Percentiles rank a stretch among this genome's conserved stretches.
Evolutionary conservation across 2,113 vertebrate species (phyloP).

Genomic region (Riparia riparia): DNA sequence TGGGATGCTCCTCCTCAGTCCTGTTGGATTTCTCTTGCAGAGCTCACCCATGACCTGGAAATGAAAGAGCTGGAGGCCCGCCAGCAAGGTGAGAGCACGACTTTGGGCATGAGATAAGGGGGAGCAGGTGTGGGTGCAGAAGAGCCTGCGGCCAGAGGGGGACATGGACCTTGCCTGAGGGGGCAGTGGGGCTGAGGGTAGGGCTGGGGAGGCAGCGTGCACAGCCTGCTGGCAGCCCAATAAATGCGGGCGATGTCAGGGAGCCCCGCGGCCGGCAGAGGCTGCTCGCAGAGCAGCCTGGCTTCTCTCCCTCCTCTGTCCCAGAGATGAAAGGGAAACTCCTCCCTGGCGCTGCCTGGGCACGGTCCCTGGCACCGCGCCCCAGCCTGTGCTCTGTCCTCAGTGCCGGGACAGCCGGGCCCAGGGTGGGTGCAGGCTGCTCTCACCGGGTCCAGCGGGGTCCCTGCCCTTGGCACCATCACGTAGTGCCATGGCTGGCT

Average conservation of each 20-base stretch:
- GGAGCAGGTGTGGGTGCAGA: accelerated
- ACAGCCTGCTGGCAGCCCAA: not conserved
- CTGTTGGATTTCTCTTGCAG: conserved; percentile 52
- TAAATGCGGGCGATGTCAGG: not conserved
- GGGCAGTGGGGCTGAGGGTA: not conserved
- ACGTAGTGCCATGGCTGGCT: accelerated
- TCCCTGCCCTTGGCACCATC: not conserved
- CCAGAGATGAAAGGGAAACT: not conserved
- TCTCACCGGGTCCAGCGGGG: accelerated
- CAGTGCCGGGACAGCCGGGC: not conserved
- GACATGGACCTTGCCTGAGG: not conserved
- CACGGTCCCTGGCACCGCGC: not conserved
- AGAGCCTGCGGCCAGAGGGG: accelerated
- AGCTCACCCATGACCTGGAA: conserved; percentile 81
- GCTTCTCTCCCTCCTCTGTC: not conserved
- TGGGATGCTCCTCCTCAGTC: not conserved
- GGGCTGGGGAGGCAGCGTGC: not conserved
- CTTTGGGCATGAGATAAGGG: not conserved
- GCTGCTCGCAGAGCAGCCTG: not conserved
- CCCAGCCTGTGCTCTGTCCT: not conserved
- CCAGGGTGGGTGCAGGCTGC: accelerated
- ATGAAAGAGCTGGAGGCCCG: conserved; percentile 74
- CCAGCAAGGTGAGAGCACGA: conserved; percentile 78
- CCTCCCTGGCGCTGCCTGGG: not conserved
- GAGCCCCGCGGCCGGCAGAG: not conserved